These are phyloP conservation scores for Podotricha telesiphe DNA, from an alignment of 2,888 invertebrate genomes.

Conservation along the genomic window DNA sequence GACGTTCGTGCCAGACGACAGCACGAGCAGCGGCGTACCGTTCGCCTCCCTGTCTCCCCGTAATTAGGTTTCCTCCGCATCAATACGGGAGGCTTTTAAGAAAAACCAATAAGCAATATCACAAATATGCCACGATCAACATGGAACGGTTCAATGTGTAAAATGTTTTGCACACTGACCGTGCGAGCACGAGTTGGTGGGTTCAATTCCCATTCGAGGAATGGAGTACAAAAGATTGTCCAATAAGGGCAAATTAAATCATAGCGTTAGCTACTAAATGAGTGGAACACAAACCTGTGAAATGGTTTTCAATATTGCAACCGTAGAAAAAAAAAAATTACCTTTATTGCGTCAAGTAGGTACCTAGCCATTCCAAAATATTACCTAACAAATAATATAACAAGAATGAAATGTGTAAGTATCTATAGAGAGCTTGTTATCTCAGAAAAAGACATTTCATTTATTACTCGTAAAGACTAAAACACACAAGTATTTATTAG, in stretches of 20 bases:
- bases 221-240: too few species aligned
- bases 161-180: not conserved
- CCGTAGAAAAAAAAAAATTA: too few species aligned
- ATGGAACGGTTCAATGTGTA: slow-evolving; percentile 6
- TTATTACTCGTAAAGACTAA: slow-evolving; percentile 4
- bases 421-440: not conserved
- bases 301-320: too few species aligned
- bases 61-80: slow-evolving; percentile 63
- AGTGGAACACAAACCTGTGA: too few species aligned
- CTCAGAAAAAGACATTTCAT: not conserved
- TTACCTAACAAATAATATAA: not conserved
- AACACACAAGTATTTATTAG: slow-evolving; percentile 8
- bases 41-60: slow-evolving; percentile 35
- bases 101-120: slow-evolving; percentile 59
- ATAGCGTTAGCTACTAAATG: too few species aligned
- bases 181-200: too few species aligned
- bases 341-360: too few species aligned
- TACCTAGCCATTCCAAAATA: too few species aligned
- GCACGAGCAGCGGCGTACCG: slow-evolving; percentile 23
- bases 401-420: not conserved
- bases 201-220: too few species aligned
- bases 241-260: too few species aligned
- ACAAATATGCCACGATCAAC: slow-evolving; percentile 26
- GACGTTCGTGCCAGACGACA: slow-evolving; percentile 28
- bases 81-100: slow-evolving; percentile 54